These are phyloP conservation scores for Geodia barretti DNA, from an alignment of 37 sponge, comb jelly and placozoan species.

Conservation along the genomic window DNA sequence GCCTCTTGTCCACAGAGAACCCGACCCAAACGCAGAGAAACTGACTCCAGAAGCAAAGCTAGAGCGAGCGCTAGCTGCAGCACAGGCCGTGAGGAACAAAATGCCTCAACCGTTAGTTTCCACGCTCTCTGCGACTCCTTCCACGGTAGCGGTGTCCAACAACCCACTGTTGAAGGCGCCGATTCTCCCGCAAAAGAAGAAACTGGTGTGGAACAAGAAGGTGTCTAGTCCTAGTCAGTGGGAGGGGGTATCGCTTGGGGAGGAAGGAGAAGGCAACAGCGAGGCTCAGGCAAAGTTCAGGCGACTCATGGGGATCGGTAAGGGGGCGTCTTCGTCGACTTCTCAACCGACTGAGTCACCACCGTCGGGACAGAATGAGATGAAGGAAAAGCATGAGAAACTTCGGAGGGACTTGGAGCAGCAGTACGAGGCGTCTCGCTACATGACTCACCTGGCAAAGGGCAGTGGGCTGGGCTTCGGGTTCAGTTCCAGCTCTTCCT, in stretches of 20 bases:
- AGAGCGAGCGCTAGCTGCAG: background rate
- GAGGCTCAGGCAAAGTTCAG: conserved; percentile 62
- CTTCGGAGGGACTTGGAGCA: conserved; percentile 38
- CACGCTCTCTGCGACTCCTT: background rate
- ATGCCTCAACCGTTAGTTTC: background rate
- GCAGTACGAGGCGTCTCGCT: conserved; percentile 77
- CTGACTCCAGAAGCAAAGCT: background rate
- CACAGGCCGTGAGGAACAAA: background rate
- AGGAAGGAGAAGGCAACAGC: conserved; percentile 36
- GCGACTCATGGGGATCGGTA: conserved; percentile 71
- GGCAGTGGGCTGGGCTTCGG: conserved; percentile 72
- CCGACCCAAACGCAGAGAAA: background rate
- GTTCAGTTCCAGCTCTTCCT: too few relatives aligned
- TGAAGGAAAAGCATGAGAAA: conserved; percentile 7
- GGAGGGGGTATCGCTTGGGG: conserved; percentile 37
- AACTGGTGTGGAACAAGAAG: background rate
- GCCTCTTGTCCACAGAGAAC: too few relatives aligned
- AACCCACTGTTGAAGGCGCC: background rate
- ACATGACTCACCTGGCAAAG: conserved; percentile 64
- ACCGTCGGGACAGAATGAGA: background rate
- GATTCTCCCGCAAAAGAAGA: background rate
- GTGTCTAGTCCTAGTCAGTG: conserved; percentile 22
- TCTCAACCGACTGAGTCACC: background rate
- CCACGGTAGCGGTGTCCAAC: background rate
- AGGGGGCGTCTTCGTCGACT: background rate